phyloP scores from a whole-genome alignment of 2,797 vertebrate species.

The Manis javanica region DNA sequence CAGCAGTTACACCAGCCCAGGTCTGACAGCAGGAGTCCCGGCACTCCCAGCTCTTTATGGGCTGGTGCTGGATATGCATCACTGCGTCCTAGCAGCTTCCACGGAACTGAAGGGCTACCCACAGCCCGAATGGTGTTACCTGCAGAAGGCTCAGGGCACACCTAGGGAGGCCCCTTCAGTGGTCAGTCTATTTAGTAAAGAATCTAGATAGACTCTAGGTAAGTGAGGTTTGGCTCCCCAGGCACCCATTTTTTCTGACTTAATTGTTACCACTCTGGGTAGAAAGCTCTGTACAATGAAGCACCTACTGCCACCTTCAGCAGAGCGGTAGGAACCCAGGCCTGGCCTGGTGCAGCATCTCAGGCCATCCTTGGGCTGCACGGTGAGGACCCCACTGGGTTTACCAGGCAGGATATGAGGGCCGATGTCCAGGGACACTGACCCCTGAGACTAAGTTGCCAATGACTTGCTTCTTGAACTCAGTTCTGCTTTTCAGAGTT shows the following conservation, averaged over 20 bases:
- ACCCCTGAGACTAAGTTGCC: not conserved
- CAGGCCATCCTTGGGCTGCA: rapidly evolving
- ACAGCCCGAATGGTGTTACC: not conserved
- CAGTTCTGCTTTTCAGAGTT: not conserved
- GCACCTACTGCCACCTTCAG: not conserved
- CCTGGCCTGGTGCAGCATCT: rapidly evolving
- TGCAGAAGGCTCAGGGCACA: not conserved
- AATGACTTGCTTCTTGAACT: not conserved
- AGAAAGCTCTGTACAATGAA: not conserved
- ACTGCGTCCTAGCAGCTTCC: not conserved
- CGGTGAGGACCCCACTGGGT: not conserved
- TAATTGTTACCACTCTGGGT: not conserved
- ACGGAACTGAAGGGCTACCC: not conserved
- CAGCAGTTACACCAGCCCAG: not conserved
- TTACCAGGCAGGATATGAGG: not conserved
- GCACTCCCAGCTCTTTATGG: not conserved
- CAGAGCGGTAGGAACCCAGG: not conserved
- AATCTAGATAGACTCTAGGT: not conserved
- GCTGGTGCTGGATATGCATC: not conserved
- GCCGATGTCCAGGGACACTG: not conserved
- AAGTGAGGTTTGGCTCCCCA: not conserved
- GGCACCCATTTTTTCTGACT: not conserved
- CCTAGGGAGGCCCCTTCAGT: not conserved
- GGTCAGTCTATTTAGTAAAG: not conserved
- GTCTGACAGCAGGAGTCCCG: not conserved